phyloP scores from a whole-genome alignment of 2,797 vertebrate genomes.

The Semotilus atromaculatus region DNA sequence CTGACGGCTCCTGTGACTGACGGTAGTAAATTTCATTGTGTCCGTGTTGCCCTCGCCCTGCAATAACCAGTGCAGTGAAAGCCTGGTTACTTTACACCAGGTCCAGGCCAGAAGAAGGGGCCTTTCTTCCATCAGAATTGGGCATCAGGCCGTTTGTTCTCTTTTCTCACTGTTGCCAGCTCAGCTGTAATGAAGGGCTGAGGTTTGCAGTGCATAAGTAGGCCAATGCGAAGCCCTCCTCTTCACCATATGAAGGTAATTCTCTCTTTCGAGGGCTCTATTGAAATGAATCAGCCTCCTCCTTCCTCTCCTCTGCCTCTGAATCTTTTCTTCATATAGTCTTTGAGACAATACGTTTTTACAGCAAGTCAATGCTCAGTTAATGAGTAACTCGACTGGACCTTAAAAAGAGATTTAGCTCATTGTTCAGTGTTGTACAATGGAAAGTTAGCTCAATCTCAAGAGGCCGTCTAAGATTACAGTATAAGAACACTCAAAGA shows the following conservation, averaged over 20 bases:
- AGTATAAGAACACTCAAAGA: slow-evolving; percentile 30
- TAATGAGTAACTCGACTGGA: slow-evolving; percentile 59
- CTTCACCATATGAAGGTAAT: slow-evolving; percentile 62
- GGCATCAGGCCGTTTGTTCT: slow-evolving; percentile 80
- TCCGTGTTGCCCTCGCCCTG: slow-evolving; percentile 29
- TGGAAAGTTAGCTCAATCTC: slow-evolving; percentile 38
- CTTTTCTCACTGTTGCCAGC: slow-evolving; percentile 65
- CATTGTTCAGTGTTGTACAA: slow-evolving; percentile 50
- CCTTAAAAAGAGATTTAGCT: slow-evolving; percentile 48
- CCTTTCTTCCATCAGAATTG: slow-evolving; percentile 78
- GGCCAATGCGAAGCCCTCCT: slow-evolving; percentile 61
- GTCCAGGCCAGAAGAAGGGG: slow-evolving; percentile 54
- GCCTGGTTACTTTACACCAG: slow-evolving; percentile 57
- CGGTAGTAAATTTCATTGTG: slow-evolving; percentile 80
- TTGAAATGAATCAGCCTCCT: slow-evolving; percentile 72
- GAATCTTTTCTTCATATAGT: slow-evolving; percentile 27
- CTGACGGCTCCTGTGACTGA: slow-evolving; percentile 64
- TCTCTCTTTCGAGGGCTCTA: slow-evolving; percentile 76
- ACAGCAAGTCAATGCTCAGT: slow-evolving; percentile 51
- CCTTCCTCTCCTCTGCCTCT: slow-evolving; percentile 36
- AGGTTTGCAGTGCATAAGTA: slow-evolving; percentile 58
- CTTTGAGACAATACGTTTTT: slow-evolving; percentile 51
- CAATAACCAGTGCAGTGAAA: slow-evolving; percentile 62
- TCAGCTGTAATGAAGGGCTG: slow-evolving; percentile 72
- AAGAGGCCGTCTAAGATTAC: slow-evolving; percentile 50